Conservation (phyloP, 2,888 invertebrate species). For the Eupithecia exiguata region DNA sequence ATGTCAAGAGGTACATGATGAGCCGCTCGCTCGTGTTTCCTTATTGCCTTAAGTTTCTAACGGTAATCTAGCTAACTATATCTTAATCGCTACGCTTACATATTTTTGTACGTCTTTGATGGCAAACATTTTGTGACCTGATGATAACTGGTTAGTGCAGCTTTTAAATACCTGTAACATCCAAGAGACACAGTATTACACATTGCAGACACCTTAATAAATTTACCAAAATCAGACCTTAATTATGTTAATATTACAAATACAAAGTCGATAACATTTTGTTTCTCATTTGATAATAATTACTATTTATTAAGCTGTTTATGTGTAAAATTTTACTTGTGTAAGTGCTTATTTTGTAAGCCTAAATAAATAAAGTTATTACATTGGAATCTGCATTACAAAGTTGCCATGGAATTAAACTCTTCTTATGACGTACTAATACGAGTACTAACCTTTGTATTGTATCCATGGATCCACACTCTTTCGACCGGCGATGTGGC, state of each 20-base stretch:
- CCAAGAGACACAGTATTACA: not conserved
- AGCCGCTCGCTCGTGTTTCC: not conserved
- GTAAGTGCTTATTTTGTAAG: too few species aligned
- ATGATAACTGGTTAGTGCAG: not conserved
- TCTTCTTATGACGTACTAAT: not conserved
- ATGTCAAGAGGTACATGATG: slow-evolving; percentile 7
- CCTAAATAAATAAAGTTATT: too few species aligned
- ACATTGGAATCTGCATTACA: not conserved
- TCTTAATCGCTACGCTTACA: not conserved
- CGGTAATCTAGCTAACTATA: not conserved
- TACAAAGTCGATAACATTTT: too few species aligned
- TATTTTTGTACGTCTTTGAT: not conserved
- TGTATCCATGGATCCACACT: not conserved
- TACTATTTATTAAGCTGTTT: too few species aligned
- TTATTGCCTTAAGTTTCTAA: not conserved
- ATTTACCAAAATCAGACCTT: not conserved
- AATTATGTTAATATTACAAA: not conserved
- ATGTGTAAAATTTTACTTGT: too few species aligned
- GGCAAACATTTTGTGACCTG: not conserved
- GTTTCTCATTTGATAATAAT: too few species aligned
- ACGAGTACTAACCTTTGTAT: not conserved
- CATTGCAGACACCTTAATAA: not conserved
- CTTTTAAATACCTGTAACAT: not conserved
- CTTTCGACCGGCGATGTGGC: too few species aligned
- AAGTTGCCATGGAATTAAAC: not conserved